Evolutionary conservation across 1,140 invertebrate genomes (phyloP).

Genomic region (Drosophila sturtevanti): DNA sequence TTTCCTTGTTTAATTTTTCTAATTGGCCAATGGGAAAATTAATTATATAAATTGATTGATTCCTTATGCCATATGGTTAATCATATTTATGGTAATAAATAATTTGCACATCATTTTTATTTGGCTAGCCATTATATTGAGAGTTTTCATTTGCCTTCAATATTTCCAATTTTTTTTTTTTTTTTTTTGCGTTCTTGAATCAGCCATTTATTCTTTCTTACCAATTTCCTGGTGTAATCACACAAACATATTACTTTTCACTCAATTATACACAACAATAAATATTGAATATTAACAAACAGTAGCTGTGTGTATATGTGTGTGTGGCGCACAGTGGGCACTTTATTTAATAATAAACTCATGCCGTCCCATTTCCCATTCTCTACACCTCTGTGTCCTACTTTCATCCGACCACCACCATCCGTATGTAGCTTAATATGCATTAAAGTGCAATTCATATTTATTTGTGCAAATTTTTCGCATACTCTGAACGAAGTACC

Average conservation of each 20-base stretch:
- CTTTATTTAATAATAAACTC: slow-evolving; percentile 79
- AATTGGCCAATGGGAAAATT: neutral
- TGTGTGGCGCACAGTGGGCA: slow-evolving; percentile 60
- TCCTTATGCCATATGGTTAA: slow-evolving; percentile 54
- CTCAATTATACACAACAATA: slow-evolving; percentile 81
- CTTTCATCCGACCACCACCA: slow-evolving; percentile 27
- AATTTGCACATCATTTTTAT: slow-evolving; percentile 80
- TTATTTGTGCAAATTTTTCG: slow-evolving; percentile 80
- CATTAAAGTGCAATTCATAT: slow-evolving; percentile 81
- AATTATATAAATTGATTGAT: too few species aligned
- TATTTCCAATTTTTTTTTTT: too few species aligned
- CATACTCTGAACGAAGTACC: slow-evolving; percentile 47
- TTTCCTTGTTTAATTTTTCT: neutral
- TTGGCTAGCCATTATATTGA: slow-evolving; percentile 71
- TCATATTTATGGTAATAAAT: slow-evolving; percentile 61
- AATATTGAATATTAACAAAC: slow-evolving; percentile 75
- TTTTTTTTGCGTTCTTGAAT: too few species aligned
- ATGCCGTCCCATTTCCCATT: too few species aligned
- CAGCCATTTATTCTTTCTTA: too few species aligned
- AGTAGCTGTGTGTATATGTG: slow-evolving; percentile 3
- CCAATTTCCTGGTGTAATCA: slow-evolving; percentile 47
- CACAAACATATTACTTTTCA: slow-evolving; percentile 77
- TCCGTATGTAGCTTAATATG: slow-evolving; percentile 64
- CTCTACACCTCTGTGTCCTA: neutral
- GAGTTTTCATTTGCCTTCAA: slow-evolving; percentile 39